phyloP scores from a whole-genome alignment of 2,113 vertebrate genomes.

The Cariama cristata region DNA sequence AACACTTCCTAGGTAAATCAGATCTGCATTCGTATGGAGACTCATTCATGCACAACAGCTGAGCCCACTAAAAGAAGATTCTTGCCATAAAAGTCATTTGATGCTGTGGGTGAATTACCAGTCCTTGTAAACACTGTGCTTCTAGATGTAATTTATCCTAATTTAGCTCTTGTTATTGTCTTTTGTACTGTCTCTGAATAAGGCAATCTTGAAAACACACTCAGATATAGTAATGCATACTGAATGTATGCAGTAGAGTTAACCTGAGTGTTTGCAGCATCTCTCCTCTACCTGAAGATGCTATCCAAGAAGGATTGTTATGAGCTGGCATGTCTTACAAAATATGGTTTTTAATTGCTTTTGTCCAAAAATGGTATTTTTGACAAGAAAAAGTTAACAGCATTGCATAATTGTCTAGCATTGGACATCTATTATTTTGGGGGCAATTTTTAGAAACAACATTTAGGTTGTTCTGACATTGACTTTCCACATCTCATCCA shows the following conservation, averaged over 20 bases:
- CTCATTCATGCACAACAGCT: conserved; percentile 1
- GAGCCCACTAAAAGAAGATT: background rate
- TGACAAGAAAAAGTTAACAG: background rate
- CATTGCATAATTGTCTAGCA: background rate
- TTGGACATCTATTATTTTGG: background rate
- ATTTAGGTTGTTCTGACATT: background rate
- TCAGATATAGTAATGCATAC: background rate
- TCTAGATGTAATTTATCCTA: conserved; percentile 62
- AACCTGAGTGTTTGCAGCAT: background rate
- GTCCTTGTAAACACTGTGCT: conserved; percentile 22
- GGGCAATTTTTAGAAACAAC: background rate
- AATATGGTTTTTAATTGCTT: background rate
- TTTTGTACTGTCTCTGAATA: conserved; percentile 4
- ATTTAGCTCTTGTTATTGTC: conserved; percentile 45
- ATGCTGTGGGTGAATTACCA: conserved; percentile 41
- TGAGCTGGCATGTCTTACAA: background rate
- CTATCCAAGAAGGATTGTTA: background rate
- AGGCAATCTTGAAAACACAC: conserved; percentile 9
- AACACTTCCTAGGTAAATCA: background rate
- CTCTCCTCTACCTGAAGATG: background rate
- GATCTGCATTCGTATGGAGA: background rate
- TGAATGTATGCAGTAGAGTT: background rate
- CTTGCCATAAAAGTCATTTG: conserved; percentile 1
- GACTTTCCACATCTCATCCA: background rate
- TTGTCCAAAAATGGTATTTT: background rate